Base-by-base conservation (phyloP, 2,888 invertebrate species). In the Copidosoma aretas region DNA sequence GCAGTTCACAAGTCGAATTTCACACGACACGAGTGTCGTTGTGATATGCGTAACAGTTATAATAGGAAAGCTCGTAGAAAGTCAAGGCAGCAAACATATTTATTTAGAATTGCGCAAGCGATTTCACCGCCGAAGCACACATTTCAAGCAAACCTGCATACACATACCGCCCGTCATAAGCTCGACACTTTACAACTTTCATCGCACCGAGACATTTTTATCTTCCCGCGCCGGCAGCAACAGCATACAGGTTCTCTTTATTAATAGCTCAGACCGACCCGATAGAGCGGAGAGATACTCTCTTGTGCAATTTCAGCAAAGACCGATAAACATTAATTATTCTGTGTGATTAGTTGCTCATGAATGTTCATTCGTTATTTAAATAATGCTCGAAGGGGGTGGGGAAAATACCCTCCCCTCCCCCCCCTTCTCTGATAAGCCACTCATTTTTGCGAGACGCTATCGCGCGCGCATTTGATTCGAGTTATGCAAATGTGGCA, bases 191-290 rank as follows among this genome's bases (percentile, higher is more conserved):
- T 52, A 67, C 24, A 1, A 32, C 49, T 67, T 67, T 67, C 24
- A 24, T 59, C 46, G 57, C n/a, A 60, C 17, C 24, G 53, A 60
- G 51, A 19, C 39, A 61, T 52, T 62, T 64, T 61, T 67, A 67
- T 61, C 56, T 61, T 21, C 1, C 12, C 32, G 3, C 32, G 3
- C 32, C 8, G 4, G 32, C n/a, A n/a, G n/a, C n/a, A n/a, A n/a
- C n/a, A n/a, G 21, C 19, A n/a, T n/a, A n/a, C 21, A 43, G 24
- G 39, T n/a, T 41, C 32, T 41, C 32, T 43, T 10, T 46, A 49
- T 67, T 46, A 63, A 59, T 63, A 22, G 46, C 57, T 53, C 22
- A 22, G 43, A 14, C 21, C 32, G 32, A 32, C 21, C 21, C 17
- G 8, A 52, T 25, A 58, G 51, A 49, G 49, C 56, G n/a, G 8